phyloP scores from a whole-genome alignment of 2,113 vertebrate genomes.

The Uria lomvia region DNA sequence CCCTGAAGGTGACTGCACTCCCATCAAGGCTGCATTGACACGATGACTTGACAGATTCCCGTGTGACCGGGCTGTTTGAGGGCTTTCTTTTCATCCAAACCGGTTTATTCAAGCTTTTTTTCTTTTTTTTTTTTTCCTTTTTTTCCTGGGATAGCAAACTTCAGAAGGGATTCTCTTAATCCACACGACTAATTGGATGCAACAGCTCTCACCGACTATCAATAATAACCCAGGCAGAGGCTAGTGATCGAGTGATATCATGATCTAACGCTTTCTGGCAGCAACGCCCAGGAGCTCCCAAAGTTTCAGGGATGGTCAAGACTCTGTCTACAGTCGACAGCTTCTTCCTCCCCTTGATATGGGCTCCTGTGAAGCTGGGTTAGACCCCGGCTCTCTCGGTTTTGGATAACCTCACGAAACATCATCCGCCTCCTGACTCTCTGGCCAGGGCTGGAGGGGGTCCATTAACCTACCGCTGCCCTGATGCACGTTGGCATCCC shows the following conservation, averaged over 20 bases:
- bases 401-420: neutral
- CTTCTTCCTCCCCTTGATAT: neutral
- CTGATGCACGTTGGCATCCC: neutral
- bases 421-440: neutral
- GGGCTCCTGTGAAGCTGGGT: neutral
- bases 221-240: neutral
- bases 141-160: neutral
- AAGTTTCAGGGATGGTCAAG: neutral
- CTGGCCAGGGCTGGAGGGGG: accelerated
- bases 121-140: neutral
- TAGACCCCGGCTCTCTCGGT: accelerated
- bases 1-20: neutral
- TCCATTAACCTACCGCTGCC: neutral
- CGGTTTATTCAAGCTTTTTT: neutral
- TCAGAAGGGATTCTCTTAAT: neutral
- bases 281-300: neutral
- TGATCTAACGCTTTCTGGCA: neutral
- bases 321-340: neutral
- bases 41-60: neutral
- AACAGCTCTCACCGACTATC: neutral
- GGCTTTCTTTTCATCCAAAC: neutral
- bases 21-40: no score
- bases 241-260: accelerated
- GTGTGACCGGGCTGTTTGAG: neutral
- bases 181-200: neutral